A percentile compares a stretch with the other conserved stretches of the same genome.
Conservation (phyloP, 2,888 invertebrate genomes). For the Drosophila melanosoma region DNA sequence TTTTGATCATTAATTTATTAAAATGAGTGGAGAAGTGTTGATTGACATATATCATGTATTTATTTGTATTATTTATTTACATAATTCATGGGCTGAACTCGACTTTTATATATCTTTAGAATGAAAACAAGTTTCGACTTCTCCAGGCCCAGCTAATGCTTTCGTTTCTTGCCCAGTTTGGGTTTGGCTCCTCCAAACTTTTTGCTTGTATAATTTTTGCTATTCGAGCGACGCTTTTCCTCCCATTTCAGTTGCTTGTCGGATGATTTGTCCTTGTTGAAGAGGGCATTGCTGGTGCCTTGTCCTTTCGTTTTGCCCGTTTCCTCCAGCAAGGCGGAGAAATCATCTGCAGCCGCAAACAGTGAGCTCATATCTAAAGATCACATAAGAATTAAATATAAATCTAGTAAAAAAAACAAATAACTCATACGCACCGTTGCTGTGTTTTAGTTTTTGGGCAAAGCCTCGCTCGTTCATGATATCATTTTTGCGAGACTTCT, state of each 20-base stretch:
- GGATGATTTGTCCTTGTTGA: constrained; percentile 92
- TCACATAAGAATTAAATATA: neutral
- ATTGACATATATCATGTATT: neutral
- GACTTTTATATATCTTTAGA: constrained; percentile 1
- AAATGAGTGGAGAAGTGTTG: neutral
- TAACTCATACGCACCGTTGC: constrained; percentile 70
- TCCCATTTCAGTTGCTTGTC: constrained; percentile 94
- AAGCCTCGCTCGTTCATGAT: constrained; percentile 72
- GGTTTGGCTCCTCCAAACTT: constrained; percentile 43
- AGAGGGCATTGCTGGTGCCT: constrained; percentile 89
- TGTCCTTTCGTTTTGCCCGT: constrained; percentile 89
- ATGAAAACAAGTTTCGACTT: neutral
- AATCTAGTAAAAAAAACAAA: neutral
- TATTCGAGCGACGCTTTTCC: constrained; percentile 86
- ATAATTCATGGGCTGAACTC: constrained; percentile 25
- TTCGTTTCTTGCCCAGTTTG: constrained; percentile 67
- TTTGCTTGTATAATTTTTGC: constrained; percentile 77
- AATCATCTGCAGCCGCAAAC: constrained; percentile 95
- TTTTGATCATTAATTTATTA: neutral
- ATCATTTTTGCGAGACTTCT: constrained; percentile 71
- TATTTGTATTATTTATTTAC: constrained; percentile 42
- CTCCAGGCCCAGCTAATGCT: constrained; percentile 37
- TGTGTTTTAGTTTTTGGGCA: constrained; percentile 82
- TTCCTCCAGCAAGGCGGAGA: constrained; percentile 94
- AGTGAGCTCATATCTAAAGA: constrained; percentile 87